These are phyloP conservation scores for Dione juno DNA, from an alignment of 2,888 invertebrate genomes.

Conservation along the genomic window DNA sequence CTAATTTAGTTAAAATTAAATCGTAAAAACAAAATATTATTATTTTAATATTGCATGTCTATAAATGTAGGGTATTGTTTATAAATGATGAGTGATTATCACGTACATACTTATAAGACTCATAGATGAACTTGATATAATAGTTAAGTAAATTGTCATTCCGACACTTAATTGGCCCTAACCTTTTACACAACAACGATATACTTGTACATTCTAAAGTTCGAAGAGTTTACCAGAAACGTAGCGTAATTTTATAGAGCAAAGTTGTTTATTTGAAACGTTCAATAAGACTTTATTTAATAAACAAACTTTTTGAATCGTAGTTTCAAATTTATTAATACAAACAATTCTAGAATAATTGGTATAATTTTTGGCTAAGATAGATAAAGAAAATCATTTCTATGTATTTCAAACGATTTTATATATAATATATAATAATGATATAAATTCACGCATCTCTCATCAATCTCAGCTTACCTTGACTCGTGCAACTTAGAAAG, in stretches of 20 bases:
- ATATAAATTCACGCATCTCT: constrained; percentile 8
- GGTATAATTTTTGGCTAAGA: not conserved
- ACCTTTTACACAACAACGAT: not conserved
- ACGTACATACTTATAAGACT: no score
- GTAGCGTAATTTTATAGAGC: not conserved
- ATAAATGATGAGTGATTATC: no score
- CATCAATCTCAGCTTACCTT: constrained; percentile 7
- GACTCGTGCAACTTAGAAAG: not conserved
- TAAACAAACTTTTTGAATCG: constrained; percentile 46
- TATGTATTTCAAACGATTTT: not conserved
- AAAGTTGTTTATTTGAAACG: constrained; percentile 13
- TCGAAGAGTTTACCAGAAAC: not conserved
- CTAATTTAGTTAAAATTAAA: no score
- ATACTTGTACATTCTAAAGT: constrained; percentile 12
- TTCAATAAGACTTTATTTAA: constrained; percentile 9
- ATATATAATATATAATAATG: not conserved
- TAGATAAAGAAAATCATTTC: not conserved
- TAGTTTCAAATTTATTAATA: not conserved
- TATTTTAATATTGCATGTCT: no score
- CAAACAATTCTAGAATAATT: not conserved
- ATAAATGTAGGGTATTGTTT: no score
- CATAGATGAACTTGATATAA: not conserved
- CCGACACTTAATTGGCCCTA: not conserved
- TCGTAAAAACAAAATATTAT: no score
- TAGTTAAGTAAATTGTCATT: not conserved